phyloP scores from a whole-genome alignment of 1,140 invertebrate species.

The Diabrotica virgifera region DNA sequence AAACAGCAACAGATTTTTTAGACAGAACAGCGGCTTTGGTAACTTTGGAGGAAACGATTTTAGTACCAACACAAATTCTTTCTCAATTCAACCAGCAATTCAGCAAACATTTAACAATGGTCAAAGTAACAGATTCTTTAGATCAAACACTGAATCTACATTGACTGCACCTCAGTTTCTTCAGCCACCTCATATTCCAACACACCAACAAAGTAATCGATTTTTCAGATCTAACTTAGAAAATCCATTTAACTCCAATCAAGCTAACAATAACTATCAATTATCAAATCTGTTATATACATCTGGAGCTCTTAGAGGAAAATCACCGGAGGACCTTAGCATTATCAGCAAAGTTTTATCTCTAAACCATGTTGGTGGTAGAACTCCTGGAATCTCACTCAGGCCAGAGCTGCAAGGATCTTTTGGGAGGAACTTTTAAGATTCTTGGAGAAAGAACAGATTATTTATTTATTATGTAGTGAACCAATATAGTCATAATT shows the following conservation, averaged over 20 bases:
- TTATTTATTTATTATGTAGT: constrained; percentile 13
- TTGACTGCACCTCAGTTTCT: constrained; percentile 13
- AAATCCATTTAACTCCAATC: not conserved
- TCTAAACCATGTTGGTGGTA: constrained; percentile 57
- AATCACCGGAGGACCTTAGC: constrained; percentile 68
- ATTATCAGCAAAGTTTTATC: constrained; percentile 77
- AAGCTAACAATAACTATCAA: constrained; percentile 54
- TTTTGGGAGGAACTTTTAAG: constrained; percentile 4
- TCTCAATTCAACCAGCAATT: constrained; percentile 25
- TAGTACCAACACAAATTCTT: constrained; percentile 19
- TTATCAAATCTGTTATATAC: constrained; percentile 62
- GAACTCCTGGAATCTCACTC: not conserved
- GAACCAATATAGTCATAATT: not conserved
- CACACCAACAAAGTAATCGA: constrained; percentile 28
- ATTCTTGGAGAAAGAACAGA: not conserved
- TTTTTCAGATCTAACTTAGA: constrained; percentile 38
- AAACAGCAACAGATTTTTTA: constrained; percentile 42
- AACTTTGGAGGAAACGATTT: constrained; percentile 43
- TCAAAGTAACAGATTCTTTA: constrained; percentile 21
- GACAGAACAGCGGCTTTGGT: constrained; percentile 50
- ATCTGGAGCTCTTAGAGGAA: constrained; percentile 58
- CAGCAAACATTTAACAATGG: constrained; percentile 23
- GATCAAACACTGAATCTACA: constrained; percentile 18
- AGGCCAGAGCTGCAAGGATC: not conserved
- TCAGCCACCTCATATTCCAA: not conserved